These are phyloP conservation scores for Drosophila sp. DNA, from an alignment of 1,140 invertebrate genomes.

Conservation along the genomic window DNA sequence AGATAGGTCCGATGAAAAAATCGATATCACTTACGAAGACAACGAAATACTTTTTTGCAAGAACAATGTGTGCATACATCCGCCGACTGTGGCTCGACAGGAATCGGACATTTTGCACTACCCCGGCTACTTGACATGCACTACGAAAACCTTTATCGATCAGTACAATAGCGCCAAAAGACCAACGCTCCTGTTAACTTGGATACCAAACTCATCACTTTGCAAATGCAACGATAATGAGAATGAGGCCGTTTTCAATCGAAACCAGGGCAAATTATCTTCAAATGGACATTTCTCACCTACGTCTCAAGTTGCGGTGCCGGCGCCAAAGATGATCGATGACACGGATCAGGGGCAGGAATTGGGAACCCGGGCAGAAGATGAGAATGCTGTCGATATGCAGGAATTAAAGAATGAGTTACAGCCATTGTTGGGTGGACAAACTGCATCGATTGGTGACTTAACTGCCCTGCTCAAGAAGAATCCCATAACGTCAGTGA, in stretches of 20 bases:
- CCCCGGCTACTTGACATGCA: slow-evolving; percentile 95
- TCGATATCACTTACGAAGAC: slow-evolving; percentile 89
- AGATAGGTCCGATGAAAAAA: slow-evolving; percentile 87
- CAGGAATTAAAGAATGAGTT: slow-evolving; percentile 78
- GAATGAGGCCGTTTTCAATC: slow-evolving; percentile 8
- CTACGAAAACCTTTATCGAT: slow-evolving; percentile 90
- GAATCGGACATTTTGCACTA: slow-evolving; percentile 94
- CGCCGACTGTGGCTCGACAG: slow-evolving; percentile 91
- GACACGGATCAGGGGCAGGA: slow-evolving; percentile 46
- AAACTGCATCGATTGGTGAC: slow-evolving; percentile 83
- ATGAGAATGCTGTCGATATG: slow-evolving; percentile 71
- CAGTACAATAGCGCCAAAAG: slow-evolving; percentile 89
- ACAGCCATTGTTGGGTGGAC: slow-evolving; percentile 84
- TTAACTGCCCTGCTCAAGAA: slow-evolving; percentile 73
- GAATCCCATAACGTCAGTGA: slow-evolving; percentile 87
- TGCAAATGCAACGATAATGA: slow-evolving; percentile 89
- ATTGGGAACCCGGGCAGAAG: slow-evolving; percentile 51
- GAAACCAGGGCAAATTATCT: slow-evolving; percentile 11
- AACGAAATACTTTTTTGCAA: slow-evolving; percentile 94
- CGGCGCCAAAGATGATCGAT: slow-evolving; percentile 27
- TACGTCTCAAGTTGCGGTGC: slow-evolving; percentile 49
- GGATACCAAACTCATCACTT: slow-evolving; percentile 96
- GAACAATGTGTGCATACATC: slow-evolving; percentile 98
- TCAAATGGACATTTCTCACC: slow-evolving; percentile 49
- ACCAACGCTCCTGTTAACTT: slow-evolving; percentile 94